These are phyloP conservation scores for Trachelus stipa DNA, from an alignment of 2,888 invertebrate genomes.

Conservation along the genomic window DNA sequence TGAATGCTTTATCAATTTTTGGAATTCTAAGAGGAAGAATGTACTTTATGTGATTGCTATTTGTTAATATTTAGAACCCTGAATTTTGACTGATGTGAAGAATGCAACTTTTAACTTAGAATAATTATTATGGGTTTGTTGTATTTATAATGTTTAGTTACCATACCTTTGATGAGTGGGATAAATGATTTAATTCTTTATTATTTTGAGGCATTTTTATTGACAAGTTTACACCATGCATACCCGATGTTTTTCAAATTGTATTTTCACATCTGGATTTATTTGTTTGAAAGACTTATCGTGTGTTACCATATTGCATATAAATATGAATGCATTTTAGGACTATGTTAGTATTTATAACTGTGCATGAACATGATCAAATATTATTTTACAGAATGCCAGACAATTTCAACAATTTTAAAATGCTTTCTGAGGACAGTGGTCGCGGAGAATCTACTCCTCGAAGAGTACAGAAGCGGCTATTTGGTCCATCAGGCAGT, in stretches of 20 bases:
- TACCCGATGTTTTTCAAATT: not conserved
- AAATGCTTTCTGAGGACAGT: slow-evolving; percentile 42
- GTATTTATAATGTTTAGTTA: not conserved
- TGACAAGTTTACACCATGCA: not conserved
- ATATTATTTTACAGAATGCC: not conserved
- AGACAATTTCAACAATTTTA: not conserved
- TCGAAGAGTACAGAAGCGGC: slow-evolving; percentile 41
- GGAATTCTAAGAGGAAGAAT: not conserved
- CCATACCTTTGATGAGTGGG: not conserved
- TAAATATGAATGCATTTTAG: not conserved
- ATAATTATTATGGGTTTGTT: not conserved
- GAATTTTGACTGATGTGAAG: not conserved
- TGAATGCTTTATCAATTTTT: not conserved
- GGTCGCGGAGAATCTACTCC: slow-evolving; percentile 45
- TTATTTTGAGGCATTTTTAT: not conserved
- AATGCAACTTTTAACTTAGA: not conserved
- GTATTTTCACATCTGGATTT: not conserved
- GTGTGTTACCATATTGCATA: not conserved
- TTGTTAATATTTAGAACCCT: not conserved
- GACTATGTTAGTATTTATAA: not conserved
- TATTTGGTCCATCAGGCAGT: slow-evolving; percentile 38
- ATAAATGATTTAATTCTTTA: not conserved
- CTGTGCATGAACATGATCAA: not conserved
- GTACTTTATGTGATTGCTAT: not conserved
- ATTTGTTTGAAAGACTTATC: not conserved